Evolutionary conservation across 1,140 invertebrate species (phyloP), one percentile per base, ranked within the genome.

Genomic region (Diorhabda elongata): DNA sequence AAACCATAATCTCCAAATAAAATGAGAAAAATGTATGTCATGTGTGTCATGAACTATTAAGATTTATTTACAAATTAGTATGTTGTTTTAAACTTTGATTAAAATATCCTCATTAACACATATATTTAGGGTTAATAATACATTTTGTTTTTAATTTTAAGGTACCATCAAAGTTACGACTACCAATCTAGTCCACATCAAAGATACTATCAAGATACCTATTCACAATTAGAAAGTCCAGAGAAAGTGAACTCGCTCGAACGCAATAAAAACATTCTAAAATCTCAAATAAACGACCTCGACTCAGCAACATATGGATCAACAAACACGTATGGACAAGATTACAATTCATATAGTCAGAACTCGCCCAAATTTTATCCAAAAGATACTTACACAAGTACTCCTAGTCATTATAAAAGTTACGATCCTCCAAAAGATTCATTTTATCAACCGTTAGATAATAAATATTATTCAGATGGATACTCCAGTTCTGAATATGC

Each of bases 191-290:
- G 52, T 52, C 60, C 64, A 57, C 70, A 64, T 61, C 67, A 70
- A 58, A 68, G 71, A 43, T 68, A 72, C 42, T 78, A 77, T 59
- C 73, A 76, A 45, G 73, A 80, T 58, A 74, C 71, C 56, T 80
- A 79, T 66, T 76, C 73, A 70, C 77, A 79, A 57, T 71, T 80
- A 70, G 74, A 76, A 68, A 80, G 78, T 66, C 77, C 78, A 8
- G 77, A 80, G 59, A 80, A 79, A 74, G 77, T 79, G 5, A 77
- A 71, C 62, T 78, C 77, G 2, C 62, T 80, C 56, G 78, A 80
- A 66, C 77, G 76, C 43, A 76, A 75, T 41, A 75, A 74, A 64
- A 77, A 74, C 58, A 71, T 72, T 7, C 61, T 77, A 8, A 68
- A 74, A 70, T 69, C 73, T 6, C 71, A 74, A 41, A 72, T 78